These are phyloP conservation scores for Peromyscus melanophrys DNA, from an alignment of 2,797 vertebrate genomes.

Conservation along the genomic window DNA sequence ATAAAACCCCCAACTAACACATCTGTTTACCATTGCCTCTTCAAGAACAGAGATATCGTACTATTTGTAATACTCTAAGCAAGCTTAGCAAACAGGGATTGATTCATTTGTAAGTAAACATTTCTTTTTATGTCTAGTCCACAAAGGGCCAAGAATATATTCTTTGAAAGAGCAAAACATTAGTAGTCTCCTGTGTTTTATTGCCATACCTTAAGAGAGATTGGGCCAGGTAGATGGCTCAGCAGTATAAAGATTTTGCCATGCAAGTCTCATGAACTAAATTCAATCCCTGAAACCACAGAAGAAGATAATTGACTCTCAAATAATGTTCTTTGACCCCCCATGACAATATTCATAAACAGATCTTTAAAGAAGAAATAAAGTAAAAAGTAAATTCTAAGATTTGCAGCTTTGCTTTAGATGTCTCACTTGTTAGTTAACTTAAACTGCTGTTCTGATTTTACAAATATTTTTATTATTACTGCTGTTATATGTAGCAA, in stretches of 20 bases:
- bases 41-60: no score
- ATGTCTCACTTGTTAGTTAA: neutral
- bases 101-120: neutral
- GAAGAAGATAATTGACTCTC: no score
- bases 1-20: no score
- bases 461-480: neutral
- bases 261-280: neutral
- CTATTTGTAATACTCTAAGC: neutral
- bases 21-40: no score
- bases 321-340: no score
- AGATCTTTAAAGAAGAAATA: no score
- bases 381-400: no score
- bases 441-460: neutral
- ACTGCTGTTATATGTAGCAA: neutral
- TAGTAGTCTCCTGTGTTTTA: neutral
- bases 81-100: neutral
- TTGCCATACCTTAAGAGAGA: neutral
- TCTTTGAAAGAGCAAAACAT: neutral
- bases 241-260: no score
- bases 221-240: neutral
- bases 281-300: neutral
- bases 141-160: neutral
- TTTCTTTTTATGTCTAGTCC: neutral
- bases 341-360: no score
- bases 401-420: neutral